Base-by-base conservation (phyloP, 1,140 invertebrate genomes). In the Macrostomum lignano region DNA sequence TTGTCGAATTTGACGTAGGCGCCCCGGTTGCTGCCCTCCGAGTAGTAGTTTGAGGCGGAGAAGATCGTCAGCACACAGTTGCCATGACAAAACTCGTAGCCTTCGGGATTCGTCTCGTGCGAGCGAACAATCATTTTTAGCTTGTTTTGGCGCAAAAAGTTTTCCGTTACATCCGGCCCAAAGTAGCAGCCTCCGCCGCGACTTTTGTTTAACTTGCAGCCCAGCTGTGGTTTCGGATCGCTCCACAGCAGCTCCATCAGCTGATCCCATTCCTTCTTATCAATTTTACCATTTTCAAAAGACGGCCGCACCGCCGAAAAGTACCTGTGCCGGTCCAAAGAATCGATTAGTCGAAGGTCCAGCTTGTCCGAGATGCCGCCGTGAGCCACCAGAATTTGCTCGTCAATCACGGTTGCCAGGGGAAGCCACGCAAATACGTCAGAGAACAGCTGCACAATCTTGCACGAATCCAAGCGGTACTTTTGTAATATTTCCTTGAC, bases 41-140 rank as follows among this genome's bases (percentile, higher is more conserved):
- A 76, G 52, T 86, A 86, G 49, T 84, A 86, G 52, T 82, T 82
- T 2, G 78, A 84, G 1, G 77, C 78, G 7, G 76, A 82, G 55
- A 86, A 86, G 41, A 84, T 72, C 22, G 78, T 86, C 38, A 86
- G 66, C 26, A 78, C 71, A 58, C 71, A 70, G 36, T 72, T 67
- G 46, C 71, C 65, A 44, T 86, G 79, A 17, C 67, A 65, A 34
- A 74, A 67, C 53, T 84, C 77, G 48, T 75, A 81, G 2, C 79
- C 79, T 21, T 76, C 73, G 1, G 69, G 66, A 59, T 84, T 84
- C 51, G 78, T 84, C 52, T 86, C 77, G 48, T 86, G 79, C 7
- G 75, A 81, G 23, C 79, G 62, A 14, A 86, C 69, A 2, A 86
- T 51, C 41, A 72, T 66, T 35, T 66, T 60, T 3, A 81, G 59